phyloP scores from a whole-genome alignment of 2,888 invertebrate genomes.

The Heteromyza rotundicornis region DNA sequence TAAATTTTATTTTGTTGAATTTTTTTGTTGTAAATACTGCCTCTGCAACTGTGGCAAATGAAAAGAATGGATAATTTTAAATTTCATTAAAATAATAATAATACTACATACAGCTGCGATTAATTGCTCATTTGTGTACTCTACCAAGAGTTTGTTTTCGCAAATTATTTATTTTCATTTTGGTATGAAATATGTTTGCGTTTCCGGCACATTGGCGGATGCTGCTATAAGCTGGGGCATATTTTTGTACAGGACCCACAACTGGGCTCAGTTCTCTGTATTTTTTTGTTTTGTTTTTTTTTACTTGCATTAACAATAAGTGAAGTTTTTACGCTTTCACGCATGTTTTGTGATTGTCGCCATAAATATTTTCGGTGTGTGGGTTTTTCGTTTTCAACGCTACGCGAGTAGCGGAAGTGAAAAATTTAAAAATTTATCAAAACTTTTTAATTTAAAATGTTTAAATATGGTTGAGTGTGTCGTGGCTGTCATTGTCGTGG shows the following conservation, averaged over 20 bases:
- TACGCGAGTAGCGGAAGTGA: too few relatives aligned
- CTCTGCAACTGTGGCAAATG: too few relatives aligned
- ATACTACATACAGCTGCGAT: constrained; percentile 30
- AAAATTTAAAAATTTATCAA: too few relatives aligned
- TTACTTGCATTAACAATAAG: background rate
- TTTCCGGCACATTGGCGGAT: constrained; percentile 12
- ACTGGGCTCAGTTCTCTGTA: too few relatives aligned
- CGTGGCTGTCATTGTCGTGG: too few relatives aligned
- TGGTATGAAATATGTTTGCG: constrained; percentile 12
- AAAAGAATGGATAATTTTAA: background rate
- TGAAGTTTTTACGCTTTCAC: constrained; percentile 15
- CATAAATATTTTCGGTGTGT: constrained; percentile 17
- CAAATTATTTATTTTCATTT: background rate
- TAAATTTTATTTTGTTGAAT: too few relatives aligned
- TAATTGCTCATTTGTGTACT: constrained; percentile 42
- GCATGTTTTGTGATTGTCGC: constrained; percentile 22
- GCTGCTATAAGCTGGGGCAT: constrained; percentile 14
- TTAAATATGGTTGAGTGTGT: too few relatives aligned
- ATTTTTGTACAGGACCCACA: constrained; percentile 6
- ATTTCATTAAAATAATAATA: constrained; percentile 16
- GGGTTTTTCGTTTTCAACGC: too few relatives aligned
- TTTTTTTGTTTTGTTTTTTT: too few relatives aligned
- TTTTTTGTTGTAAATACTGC: too few relatives aligned
- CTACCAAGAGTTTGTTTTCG: constrained; percentile 29
- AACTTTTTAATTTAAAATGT: too few relatives aligned